These are phyloP conservation scores for Linepithema humile DNA, from an alignment of 1,140 invertebrate species.

Conservation along the genomic window DNA sequence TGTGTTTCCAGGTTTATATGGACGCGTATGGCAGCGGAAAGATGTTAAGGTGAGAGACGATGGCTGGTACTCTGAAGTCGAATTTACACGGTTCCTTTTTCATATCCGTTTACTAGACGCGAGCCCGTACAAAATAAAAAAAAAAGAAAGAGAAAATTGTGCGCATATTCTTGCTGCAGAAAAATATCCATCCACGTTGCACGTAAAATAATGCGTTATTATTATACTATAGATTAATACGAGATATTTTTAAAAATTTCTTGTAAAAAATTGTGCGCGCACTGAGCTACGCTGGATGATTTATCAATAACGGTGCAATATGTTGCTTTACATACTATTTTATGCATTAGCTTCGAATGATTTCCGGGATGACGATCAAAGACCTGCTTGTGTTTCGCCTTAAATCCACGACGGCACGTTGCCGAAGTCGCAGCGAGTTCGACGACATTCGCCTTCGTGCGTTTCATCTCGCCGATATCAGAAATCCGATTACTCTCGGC, in stretches of 20 bases:
- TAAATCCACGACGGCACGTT: neutral
- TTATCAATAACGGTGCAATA: too few relatives aligned
- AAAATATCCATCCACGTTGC: too few relatives aligned
- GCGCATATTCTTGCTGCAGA: neutral
- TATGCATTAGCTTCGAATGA: too few relatives aligned
- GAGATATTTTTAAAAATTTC: too few relatives aligned
- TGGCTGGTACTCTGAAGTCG: neutral
- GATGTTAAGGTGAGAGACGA: constrained; percentile 22
- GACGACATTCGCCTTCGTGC: neutral
- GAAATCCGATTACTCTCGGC: constrained; percentile 53
- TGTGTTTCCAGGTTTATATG: constrained; percentile 39
- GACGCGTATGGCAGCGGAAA: constrained; percentile 15
- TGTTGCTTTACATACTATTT: too few relatives aligned
- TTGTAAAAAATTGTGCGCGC: too few relatives aligned
- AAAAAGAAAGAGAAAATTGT: neutral
- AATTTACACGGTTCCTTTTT: constrained; percentile 7
- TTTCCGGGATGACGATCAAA: too few relatives aligned
- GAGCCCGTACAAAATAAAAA: neutral
- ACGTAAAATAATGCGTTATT: too few relatives aligned
- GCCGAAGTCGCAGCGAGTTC: neutral
- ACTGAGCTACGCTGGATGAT: too few relatives aligned
- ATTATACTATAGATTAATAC: too few relatives aligned
- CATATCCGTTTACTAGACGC: neutral
- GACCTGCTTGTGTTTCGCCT: too few relatives aligned
- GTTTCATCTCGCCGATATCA: constrained; percentile 35